Base-by-base conservation (phyloP, 2,888 invertebrate genomes). In the Trachelus tabidus region DNA sequence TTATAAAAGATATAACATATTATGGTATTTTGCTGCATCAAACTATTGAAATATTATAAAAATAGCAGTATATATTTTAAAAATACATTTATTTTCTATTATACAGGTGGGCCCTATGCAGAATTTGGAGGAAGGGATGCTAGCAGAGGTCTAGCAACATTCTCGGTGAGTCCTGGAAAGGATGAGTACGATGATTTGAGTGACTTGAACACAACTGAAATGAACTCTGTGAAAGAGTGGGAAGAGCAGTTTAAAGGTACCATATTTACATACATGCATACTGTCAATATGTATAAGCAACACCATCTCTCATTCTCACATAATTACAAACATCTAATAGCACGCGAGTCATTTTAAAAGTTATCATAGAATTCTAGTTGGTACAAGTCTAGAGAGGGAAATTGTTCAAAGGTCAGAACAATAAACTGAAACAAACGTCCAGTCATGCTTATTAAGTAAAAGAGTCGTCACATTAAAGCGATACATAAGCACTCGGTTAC, bases 221-320 rank as follows among this genome's bases (percentile, higher is more conserved):
- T 99, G 97, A 98, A 98, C 85, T 97, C 97, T 34, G 96, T 99
- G 11, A 94, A 95, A 84, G 99, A 99, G 92, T 99, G 99, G 99
- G 98, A 98, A 92, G 96, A 96, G 92, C 99, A 99, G 92, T 98
- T 99, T 92, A 96, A 96, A 94, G 98, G 98, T 97, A 93, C 56
- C 56, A 23, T 56, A 89, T 78, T 80, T 80, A 77, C 33, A 33
- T 80, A 77, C 33, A 33, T 12, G 15, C 68, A 35, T n/a, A 6
- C 9, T 56, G 56, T 23, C 9, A 56, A 9, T 9, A 40, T 40
- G 15, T 40, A 15, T 15, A 40, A 40, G 23, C 56, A 0, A 23
- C 56, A 56, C 23, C 23, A 23, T 56, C 23, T 56, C 56, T 56
- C 9, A 9, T 23, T 56, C 6, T 56, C 23, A 56, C 23, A 56